Percentiles rank a stretch among this genome's conserved stretches.
These are phyloP conservation scores for Hydrophis major DNA, from an alignment of 2,797 vertebrate genomes.

Conservation along the genomic window DNA sequence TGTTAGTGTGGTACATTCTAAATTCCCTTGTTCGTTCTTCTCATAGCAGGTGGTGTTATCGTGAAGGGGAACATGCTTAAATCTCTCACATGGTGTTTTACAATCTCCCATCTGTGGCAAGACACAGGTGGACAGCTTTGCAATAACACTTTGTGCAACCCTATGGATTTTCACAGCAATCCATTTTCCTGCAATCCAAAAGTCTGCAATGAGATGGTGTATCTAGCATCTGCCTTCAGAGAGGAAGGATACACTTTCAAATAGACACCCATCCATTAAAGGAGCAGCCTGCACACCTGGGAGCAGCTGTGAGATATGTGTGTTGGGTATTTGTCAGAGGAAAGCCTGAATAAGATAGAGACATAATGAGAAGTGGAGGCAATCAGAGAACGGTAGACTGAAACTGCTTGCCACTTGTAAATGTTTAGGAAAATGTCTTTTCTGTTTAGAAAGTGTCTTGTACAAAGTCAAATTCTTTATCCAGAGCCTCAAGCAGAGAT, in stretches of 20 bases:
- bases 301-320: background rate
- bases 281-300: background rate
- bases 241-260: background rate
- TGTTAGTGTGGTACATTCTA: background rate
- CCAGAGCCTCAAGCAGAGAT: background rate
- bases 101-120: constrained; percentile 31
- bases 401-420: background rate
- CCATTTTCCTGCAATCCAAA: constrained; percentile 25
- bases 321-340: background rate
- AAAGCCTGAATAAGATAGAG: background rate
- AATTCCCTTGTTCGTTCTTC: constrained; percentile 1
- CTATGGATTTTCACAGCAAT: constrained; percentile 42
- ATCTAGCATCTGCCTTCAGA: constrained; percentile 29
- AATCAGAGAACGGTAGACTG: background rate
- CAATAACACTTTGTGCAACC: constrained; percentile 18
- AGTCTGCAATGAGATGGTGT: constrained; percentile 15
- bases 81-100: constrained; percentile 22
- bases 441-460: background rate
- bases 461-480: background rate
- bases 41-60: constrained; percentile 25
- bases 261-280: constrained; percentile 16
- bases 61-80: background rate
- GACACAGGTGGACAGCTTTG: constrained; percentile 42
- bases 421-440: background rate
- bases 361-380: background rate